Evolutionary conservation across 2,888 invertebrate genomes (phyloP).

Genomic region (Noctua pronuba): DNA sequence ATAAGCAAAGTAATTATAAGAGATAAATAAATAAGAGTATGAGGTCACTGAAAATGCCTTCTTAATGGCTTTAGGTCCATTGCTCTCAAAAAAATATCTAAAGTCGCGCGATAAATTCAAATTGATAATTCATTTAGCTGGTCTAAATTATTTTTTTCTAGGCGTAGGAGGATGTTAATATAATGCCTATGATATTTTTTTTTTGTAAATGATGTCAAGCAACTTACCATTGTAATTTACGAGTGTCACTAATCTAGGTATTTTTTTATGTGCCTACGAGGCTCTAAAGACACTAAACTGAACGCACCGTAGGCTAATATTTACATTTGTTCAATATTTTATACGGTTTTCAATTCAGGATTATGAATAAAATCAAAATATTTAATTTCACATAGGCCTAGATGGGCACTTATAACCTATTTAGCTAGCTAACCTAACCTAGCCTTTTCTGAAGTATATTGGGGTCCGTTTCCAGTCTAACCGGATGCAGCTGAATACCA

Average conservation of each 20-base stretch:
- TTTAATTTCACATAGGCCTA: too few relatives aligned
- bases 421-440: too few relatives aligned
- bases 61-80: slow-evolving; percentile 33
- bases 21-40: slow-evolving; percentile 21
- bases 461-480: too few relatives aligned
- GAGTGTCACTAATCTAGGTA: slow-evolving; percentile 28
- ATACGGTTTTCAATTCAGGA: neutral
- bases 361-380: too few relatives aligned
- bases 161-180: neutral
- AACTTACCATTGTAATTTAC: slow-evolving; percentile 25
- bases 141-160: neutral
- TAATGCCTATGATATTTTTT: neutral
- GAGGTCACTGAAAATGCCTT: slow-evolving; percentile 27
- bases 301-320: neutral
- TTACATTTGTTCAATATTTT: neutral
- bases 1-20: slow-evolving; percentile 23
- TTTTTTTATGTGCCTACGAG: slow-evolving; percentile 1
- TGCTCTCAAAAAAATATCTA: slow-evolving; percentile 22
- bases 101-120: slow-evolving; percentile 11
- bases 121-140: slow-evolving; percentile 22
- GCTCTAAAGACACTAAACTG: neutral
- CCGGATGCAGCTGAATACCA: too few relatives aligned
- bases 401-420: too few relatives aligned
- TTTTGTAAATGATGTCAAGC: slow-evolving; percentile 2
- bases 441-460: too few relatives aligned